Percentiles rank a stretch among this genome's conserved stretches.
phyloP scores from a whole-genome alignment of 2,888 invertebrate species.

The Leptopilina myrica region DNA sequence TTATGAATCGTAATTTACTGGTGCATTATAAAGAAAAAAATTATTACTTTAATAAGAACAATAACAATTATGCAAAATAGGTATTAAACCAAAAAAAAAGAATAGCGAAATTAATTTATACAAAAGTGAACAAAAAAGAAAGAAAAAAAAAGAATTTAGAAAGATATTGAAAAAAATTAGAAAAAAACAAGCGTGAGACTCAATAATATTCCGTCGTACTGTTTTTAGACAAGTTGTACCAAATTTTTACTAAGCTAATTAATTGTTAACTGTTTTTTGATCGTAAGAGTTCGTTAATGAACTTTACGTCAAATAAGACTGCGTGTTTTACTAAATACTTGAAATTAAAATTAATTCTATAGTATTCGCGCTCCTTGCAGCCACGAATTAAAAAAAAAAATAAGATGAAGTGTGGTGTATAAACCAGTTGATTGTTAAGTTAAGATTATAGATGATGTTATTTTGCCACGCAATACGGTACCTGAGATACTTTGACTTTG shows the following conservation, averaged over 20 bases:
- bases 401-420: neutral
- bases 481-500: constrained; percentile 64
- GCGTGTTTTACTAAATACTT: constrained; percentile 71
- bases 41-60: too few species aligned
- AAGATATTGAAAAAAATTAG: constrained; percentile 41
- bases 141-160: constrained; percentile 18
- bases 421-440: constrained; percentile 23
- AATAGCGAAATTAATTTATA: too few species aligned
- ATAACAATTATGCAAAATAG: too few species aligned
- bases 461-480: constrained; percentile 41
- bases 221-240: constrained; percentile 66
- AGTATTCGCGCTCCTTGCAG: constrained; percentile 64
- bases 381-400: constrained; percentile 6
- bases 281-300: constrained; percentile 61
- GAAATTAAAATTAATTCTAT: constrained; percentile 57
- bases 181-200: constrained; percentile 46
- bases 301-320: constrained; percentile 72
- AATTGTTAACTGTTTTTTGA: constrained; percentile 58
- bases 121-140: constrained; percentile 32
- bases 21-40: too few species aligned
- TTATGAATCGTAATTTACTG: neutral
- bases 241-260: constrained; percentile 62
- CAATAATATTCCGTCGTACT: constrained; percentile 60
- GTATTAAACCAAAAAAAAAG: too few species aligned
- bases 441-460: constrained; percentile 44